Evolutionary conservation across 2,888 invertebrate species (phyloP).

Genomic region (Ecliptopera silaceata): DNA sequence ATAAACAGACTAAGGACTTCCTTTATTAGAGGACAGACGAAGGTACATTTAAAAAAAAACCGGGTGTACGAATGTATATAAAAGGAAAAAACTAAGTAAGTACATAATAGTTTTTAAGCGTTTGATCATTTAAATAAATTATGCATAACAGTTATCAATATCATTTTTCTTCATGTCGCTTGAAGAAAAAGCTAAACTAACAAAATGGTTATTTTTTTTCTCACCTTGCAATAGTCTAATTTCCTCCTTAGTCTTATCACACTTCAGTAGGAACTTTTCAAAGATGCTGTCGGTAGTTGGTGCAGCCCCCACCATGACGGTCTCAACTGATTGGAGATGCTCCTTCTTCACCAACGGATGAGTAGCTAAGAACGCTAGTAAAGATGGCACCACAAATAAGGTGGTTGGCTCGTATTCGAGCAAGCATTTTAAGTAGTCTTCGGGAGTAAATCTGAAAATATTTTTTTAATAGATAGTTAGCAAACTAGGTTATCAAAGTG

Average conservation of each 20-base stretch:
- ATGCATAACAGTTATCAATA: too few relatives aligned
- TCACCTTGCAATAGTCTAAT: slow-evolving; percentile 74
- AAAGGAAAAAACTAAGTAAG: too few relatives aligned
- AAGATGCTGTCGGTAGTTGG: slow-evolving; percentile 86
- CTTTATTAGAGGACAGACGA: too few relatives aligned
- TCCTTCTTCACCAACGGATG: slow-evolving; percentile 87
- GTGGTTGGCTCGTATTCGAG: slow-evolving; percentile 83
- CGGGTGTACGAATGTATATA: too few relatives aligned
- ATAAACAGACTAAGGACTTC: too few relatives aligned
- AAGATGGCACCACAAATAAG: slow-evolving; percentile 89
- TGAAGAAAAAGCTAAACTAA: too few relatives aligned
- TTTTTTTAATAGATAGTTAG: neutral
- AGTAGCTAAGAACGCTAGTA: slow-evolving; percentile 88
- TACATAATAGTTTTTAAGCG: too few relatives aligned
- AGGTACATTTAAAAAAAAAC: too few relatives aligned
- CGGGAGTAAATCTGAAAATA: slow-evolving; percentile 85
- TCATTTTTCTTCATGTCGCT: neutral
- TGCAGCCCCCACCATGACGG: slow-evolving; percentile 89
- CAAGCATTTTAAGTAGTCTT: slow-evolving; percentile 86
- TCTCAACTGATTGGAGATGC: slow-evolving; percentile 85
- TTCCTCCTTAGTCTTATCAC: slow-evolving; percentile 77
- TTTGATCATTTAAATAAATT: too few relatives aligned
- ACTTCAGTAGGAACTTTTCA: slow-evolving; percentile 84
- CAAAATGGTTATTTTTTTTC: neutral
- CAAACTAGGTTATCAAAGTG: too few relatives aligned